Percentiles rank a stretch among this genome's conserved stretches.
Conservation (phyloP, 2,888 invertebrate species). For the Cerastis leucographa region DNA sequence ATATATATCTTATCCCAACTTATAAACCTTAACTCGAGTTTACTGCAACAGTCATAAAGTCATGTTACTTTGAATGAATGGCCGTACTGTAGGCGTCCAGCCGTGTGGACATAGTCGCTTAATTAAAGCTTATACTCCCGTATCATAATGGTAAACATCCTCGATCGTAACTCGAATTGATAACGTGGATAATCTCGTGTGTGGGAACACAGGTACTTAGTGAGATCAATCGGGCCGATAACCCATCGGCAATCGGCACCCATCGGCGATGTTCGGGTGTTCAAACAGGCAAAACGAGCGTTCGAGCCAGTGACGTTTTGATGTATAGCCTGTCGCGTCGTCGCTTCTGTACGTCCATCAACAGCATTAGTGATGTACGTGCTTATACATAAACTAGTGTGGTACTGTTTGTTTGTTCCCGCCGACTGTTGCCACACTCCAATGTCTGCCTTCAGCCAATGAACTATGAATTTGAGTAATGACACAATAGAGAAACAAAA, state of each 20-base stretch:
- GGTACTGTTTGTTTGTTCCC: conserved; percentile 53
- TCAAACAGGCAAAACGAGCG: conserved; percentile 65
- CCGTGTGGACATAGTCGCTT: conserved; percentile 46
- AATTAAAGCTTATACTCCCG: conserved; percentile 50
- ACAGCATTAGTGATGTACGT: conserved; percentile 55
- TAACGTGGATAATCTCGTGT: conserved; percentile 58
- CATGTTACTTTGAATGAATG: conserved; percentile 26
- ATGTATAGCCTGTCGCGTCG: conserved; percentile 82
- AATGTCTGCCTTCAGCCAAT: conserved; percentile 47
- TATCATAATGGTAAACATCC: conserved; percentile 53
- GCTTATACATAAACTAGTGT: conserved; percentile 36
- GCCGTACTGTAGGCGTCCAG: conserved; percentile 30
- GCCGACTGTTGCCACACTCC: conserved; percentile 56
- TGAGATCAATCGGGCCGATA: conserved; percentile 79
- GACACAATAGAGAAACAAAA: conserved; percentile 65
- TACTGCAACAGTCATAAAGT: conserved; percentile 47
- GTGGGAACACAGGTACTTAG: conserved; percentile 71
- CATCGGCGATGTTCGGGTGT: conserved; percentile 69
- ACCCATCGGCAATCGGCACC: conserved; percentile 66
- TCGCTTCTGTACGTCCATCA: conserved; percentile 82
- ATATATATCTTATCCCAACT: conserved; percentile 3
- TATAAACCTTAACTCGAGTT: conserved; percentile 18
- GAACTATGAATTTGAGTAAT: conserved; percentile 72
- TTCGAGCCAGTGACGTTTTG: conserved; percentile 75
- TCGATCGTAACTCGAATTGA: conserved; percentile 56